A percentile compares a stretch with the other conserved stretches of the same genome.
Evolutionary conservation across 2,888 invertebrate species (phyloP).

Genomic region (Calliphora vomitoria): DNA sequence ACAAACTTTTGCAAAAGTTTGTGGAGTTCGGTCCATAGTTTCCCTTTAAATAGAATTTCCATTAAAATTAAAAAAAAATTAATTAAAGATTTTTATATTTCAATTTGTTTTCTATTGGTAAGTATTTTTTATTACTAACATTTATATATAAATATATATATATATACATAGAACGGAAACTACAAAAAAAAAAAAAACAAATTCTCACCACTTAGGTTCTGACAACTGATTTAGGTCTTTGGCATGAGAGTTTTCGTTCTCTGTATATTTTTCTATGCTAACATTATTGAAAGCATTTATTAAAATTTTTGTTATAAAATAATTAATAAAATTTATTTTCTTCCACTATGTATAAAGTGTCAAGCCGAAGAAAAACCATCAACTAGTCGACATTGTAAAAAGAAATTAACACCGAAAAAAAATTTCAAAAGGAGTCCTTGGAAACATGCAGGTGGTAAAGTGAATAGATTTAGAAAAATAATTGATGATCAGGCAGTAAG

Average conservation of each 20-base stretch:
- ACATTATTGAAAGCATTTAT: too few species aligned
- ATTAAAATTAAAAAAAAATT: neutral
- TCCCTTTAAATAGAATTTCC: neutral
- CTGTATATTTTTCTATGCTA: too few species aligned
- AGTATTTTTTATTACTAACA: slow-evolving; percentile 41
- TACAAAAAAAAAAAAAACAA: too few species aligned
- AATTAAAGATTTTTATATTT: slow-evolving; percentile 15
- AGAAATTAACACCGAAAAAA: slow-evolving; percentile 27
- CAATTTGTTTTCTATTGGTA: slow-evolving; percentile 69
- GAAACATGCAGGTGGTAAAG: slow-evolving; percentile 34
- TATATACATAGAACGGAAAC: too few species aligned
- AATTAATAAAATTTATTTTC: slow-evolving; percentile 10
- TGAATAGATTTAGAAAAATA: slow-evolving; percentile 61
- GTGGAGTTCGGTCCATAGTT: too few species aligned
- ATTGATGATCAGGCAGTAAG: slow-evolving; percentile 62
- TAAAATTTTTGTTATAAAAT: neutral
- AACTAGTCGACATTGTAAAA: slow-evolving; percentile 49
- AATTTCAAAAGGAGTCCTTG: slow-evolving; percentile 32
- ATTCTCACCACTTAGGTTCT: too few species aligned
- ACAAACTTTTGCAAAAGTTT: too few species aligned
- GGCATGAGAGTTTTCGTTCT: too few species aligned
- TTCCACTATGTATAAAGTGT: slow-evolving; percentile 38
- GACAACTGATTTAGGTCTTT: too few species aligned
- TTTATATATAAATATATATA: too few species aligned
- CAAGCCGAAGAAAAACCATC: slow-evolving; percentile 52